A percentile compares a stretch with the other conserved stretches of the same genome.
These are phyloP conservation scores for Phoeniculus purpureus DNA, from an alignment of 2,797 vertebrate genomes.

Conservation along the genomic window DNA sequence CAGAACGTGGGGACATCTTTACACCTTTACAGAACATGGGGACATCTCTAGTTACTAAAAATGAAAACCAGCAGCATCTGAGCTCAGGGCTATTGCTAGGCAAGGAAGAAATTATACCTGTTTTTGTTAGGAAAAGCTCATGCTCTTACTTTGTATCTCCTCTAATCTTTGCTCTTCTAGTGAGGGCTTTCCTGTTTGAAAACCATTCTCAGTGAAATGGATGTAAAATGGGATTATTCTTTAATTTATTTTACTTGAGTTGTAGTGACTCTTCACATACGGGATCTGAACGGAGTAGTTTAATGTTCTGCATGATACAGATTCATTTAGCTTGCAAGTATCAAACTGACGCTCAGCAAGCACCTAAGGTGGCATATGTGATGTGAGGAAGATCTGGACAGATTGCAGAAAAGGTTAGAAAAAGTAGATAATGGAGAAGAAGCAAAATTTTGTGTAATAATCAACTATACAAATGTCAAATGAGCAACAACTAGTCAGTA, in stretches of 20 bases:
- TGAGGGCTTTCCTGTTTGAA: background rate
- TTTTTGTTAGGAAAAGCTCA: background rate
- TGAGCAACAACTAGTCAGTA: background rate
- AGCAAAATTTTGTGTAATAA: background rate
- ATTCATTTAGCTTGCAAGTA: background rate
- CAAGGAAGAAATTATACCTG: background rate
- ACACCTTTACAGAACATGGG: background rate
- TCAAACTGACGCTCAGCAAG: background rate
- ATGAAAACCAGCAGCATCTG: background rate
- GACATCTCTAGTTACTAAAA: background rate
- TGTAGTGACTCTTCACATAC: background rate
- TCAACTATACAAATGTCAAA: background rate
- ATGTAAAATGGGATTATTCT: background rate
- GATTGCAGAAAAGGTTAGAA: background rate
- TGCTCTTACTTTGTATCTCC: background rate
- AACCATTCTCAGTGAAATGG: background rate
- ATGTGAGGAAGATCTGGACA: background rate
- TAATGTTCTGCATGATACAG: background rate
- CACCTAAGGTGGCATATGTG: background rate
- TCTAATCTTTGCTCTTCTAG: background rate
- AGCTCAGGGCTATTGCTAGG: background rate
- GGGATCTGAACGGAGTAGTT: background rate
- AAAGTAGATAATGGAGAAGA: background rate
- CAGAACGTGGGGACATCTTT: background rate
- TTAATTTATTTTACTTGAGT: background rate